A percentile compares a stretch with the other conserved stretches of the same genome.
These are phyloP conservation scores for Monochamus alternatus DNA, from an alignment of 2,888 invertebrate genomes.

Conservation along the genomic window DNA sequence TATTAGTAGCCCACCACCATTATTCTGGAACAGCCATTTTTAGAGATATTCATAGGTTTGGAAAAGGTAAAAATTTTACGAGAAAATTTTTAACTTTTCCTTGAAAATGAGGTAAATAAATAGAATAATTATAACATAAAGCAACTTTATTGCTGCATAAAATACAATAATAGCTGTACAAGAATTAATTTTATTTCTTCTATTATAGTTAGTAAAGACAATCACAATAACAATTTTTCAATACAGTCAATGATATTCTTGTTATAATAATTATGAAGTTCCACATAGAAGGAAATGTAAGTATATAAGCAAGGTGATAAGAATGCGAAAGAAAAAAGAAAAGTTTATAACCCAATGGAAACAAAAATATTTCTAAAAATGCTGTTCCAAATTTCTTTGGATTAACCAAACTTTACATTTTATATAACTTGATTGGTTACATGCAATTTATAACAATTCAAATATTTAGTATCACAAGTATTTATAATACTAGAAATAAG, in stretches of 20 bases:
- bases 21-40: conserved; percentile 71
- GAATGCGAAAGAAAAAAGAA: conserved; percentile 33
- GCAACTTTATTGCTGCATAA: conserved; percentile 70
- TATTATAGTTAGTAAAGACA: conserved; percentile 56
- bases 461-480: no score
- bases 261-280: conserved; percentile 28
- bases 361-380: conserved; percentile 65
- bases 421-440: conserved; percentile 6
- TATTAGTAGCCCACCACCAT: conserved; percentile 63
- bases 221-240: conserved; percentile 59
- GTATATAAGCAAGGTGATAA: conserved; percentile 38
- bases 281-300: conserved; percentile 11
- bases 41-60: conserved; percentile 59
- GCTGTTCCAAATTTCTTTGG: conserved; percentile 64
- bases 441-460: conserved; percentile 29
- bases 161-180: conserved; percentile 65
- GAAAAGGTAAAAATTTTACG: conserved; percentile 41
- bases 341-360: conserved; percentile 30
- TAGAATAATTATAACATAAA: conserved; percentile 63
- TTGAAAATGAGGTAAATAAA: conserved; percentile 56
- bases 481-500: no score
- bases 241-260: conserved; percentile 44
- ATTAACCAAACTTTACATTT: conserved; percentile 13
- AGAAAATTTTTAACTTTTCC: conserved; percentile 42
- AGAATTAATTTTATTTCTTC: conserved; percentile 55